Percentiles rank a stretch among this genome's conserved stretches.
Evolutionary conservation across 2,888 invertebrate species (phyloP).

Genomic region (Orchestes rusci): DNA sequence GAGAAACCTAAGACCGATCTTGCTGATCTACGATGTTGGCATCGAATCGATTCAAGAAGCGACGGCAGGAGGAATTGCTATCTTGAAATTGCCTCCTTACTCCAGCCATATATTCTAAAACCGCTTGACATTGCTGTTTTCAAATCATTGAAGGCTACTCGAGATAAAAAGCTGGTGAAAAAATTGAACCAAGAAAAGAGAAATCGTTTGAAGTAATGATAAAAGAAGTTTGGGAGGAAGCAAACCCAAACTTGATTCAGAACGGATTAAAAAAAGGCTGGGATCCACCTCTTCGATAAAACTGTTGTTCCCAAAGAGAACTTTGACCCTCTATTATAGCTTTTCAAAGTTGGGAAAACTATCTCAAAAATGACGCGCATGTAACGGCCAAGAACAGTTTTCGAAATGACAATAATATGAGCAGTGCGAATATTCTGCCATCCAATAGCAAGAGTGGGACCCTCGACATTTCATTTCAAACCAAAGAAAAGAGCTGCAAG

Average conservation of each 20-base stretch:
- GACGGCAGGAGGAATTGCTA: conserved; percentile 3
- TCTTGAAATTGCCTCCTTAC: conserved; percentile 30
- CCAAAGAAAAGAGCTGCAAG: no score
- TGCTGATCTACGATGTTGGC: conserved; percentile 32
- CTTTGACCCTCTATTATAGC: not conserved
- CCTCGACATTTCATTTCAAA: no score
- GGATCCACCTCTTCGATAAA: conserved; percentile 15
- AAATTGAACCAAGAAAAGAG: not conserved
- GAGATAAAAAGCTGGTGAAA: conserved; percentile 12
- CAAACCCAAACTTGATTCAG: conserved; percentile 18
- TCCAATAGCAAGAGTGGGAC: no score
- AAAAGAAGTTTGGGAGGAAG: conserved; percentile 17
- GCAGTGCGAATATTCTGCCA: no score
- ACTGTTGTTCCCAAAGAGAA: conserved; percentile 1
- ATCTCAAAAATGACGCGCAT: no score
- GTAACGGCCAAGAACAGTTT: no score
- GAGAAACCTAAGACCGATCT: conserved; percentile 22
- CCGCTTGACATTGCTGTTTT: conserved; percentile 32
- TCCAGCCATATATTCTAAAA: conserved; percentile 30
- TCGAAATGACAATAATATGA: no score
- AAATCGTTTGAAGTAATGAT: conserved; percentile 7
- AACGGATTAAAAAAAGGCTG: conserved; percentile 25
- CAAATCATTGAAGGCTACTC: conserved; percentile 19
- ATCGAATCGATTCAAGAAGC: conserved; percentile 25
- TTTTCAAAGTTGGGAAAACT: not conserved